A percentile compares a stretch with the other conserved stretches of the same genome.
Evolutionary conservation across 2,113 vertebrate species (phyloP).

Genomic region (Cromileptes altivelis): DNA sequence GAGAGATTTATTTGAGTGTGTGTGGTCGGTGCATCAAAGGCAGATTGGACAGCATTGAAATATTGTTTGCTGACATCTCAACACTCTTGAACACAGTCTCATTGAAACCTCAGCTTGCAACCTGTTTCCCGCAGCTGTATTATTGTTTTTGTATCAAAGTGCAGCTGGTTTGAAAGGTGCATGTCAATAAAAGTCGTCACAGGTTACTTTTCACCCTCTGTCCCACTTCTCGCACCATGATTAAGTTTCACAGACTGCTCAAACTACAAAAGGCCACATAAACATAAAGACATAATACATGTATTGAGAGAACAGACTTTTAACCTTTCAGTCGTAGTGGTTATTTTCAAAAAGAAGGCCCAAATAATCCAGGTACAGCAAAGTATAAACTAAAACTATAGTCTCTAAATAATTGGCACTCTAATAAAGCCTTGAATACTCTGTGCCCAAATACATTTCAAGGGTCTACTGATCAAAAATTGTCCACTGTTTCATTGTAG

Average conservation of each 20-base stretch:
- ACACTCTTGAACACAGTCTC: not conserved
- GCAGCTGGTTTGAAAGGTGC: not conserved
- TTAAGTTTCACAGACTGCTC: not conserved
- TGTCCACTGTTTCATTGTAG: not conserved
- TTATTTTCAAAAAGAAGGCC: not conserved
- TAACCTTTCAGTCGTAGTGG: no score
- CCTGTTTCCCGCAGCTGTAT: slow-evolving; percentile 18
- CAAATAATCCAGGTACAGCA: not conserved
- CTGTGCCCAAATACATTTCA: not conserved
- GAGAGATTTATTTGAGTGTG: slow-evolving; percentile 23
- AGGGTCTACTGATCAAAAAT: not conserved
- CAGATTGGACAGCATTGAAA: not conserved
- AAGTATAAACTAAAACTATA: not conserved
- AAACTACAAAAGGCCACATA: not conserved
- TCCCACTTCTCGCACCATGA: not conserved
- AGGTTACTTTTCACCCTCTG: not conserved
- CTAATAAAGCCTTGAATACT: not conserved
- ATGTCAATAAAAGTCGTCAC: not conserved
- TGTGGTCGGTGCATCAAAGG: slow-evolving; percentile 21
- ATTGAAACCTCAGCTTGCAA: slow-evolving; percentile 41
- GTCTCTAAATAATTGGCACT: not conserved
- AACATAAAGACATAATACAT: not conserved
- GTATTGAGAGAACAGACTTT: not conserved
- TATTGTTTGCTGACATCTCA: not conserved
- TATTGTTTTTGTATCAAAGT: slow-evolving; percentile 8